Conservation (phyloP, 2,797 vertebrate genomes). For the Girardinus metallicus region DNA sequence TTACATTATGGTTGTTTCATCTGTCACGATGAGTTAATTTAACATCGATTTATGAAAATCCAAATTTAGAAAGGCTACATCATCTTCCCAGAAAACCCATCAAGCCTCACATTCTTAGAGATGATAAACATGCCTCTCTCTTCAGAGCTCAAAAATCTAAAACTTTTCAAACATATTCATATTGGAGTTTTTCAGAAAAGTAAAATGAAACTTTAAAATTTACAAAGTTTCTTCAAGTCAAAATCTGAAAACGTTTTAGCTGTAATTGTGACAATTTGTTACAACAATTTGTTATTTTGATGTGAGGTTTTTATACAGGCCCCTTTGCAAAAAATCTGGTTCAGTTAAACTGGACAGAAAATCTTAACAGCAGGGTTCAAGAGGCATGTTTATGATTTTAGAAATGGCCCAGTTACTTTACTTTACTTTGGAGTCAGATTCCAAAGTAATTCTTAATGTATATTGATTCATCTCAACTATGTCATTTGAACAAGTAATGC, state of each 20-base stretch:
- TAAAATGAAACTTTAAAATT: neutral
- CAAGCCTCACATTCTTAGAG: neutral
- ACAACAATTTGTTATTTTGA: neutral
- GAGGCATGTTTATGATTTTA: neutral
- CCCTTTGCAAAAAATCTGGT: neutral
- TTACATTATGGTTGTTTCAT: conserved; percentile 41
- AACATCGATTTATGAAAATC: conserved; percentile 40
- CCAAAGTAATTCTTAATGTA: neutral
- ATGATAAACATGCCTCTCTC: neutral
- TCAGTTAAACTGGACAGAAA: neutral
- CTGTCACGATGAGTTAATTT: conserved; percentile 37
- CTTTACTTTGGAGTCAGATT: neutral
- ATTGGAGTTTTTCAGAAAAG: neutral
- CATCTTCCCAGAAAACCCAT: neutral
- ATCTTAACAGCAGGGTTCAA: neutral
- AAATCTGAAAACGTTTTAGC: neutral
- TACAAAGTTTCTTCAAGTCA: neutral
- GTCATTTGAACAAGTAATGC: neutral
- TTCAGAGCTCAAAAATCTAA: neutral
- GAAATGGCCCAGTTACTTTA: too few relatives aligned
- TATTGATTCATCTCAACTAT: neutral
- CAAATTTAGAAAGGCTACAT: conserved; percentile 5
- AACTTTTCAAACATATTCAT: neutral
- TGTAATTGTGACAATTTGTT: too few relatives aligned
- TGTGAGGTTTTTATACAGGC: neutral